Base-by-base conservation (phyloP, 2,797 vertebrate species). In the Falco rusticolus region DNA sequence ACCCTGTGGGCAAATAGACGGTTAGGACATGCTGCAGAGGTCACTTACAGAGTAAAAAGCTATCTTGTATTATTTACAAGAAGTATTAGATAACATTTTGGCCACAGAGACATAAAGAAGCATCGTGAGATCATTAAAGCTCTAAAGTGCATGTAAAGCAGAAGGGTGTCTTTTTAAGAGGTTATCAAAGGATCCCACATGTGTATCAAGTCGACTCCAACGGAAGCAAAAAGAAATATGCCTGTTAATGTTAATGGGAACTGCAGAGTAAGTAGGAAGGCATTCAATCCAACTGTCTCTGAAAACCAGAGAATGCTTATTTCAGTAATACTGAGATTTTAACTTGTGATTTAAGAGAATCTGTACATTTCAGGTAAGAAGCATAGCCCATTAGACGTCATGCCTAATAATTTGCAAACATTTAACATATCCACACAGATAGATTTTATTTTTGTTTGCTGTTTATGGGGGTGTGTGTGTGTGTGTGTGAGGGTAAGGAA, bases 51-150 rank as follows among this genome's bases (percentile, higher is more conserved):
- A 91, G 66, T 41, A 87, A 93, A 93, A 92, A 83, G 41, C 78
- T 90, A 89, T 90, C 75, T 64, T 92, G 70, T 95, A 84, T 75
- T 93, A 94, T 95, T 95, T 96, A 89, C 94, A 95, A 95, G 94
- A 85, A 82, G 84, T 80, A 77, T 74, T 90, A 93, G 90, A 77
- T 77, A 92, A 78, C 60, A 89, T 89, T 90, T 94, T 84, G 77
- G 70, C 85, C 74, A 77, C 3, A 0, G 63, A 92, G 72, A 85
- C 82, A 93, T 65, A 92, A 91, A 94, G 84, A 89, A 87, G 15
- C 77, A 83, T 68, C 6, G 0, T 64, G 71, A 92, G 71, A 85
- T 94, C 90, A 74, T 87, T 95, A 94, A 90, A 94, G 59, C 80
- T 65, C 41, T 77, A 75, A 92, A 95, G 83, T 75, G 60, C 90